Conservation (phyloP, 2,797 vertebrate species). For the Margarornis squamiger region DNA sequence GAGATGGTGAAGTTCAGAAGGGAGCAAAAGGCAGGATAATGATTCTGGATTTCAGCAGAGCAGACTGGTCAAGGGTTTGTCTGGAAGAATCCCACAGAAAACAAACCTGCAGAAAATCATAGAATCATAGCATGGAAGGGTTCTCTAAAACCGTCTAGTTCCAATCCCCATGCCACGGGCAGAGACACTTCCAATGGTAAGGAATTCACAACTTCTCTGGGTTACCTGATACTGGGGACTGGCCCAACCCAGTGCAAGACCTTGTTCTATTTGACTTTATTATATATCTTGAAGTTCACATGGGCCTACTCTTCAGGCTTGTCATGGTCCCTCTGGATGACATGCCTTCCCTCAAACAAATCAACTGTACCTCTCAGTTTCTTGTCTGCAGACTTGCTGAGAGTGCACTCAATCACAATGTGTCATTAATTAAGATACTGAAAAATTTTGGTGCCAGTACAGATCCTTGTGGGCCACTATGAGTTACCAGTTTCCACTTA, state of each 20-base stretch:
- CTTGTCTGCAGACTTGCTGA: not conserved
- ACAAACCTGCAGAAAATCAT: not conserved
- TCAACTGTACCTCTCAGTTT: not conserved
- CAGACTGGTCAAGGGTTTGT: not conserved
- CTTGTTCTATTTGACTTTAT: not conserved
- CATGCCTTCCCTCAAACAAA: not conserved
- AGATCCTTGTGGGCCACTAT: not conserved
- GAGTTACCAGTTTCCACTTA: not conserved
- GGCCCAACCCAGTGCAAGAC: not conserved
- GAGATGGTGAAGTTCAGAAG: not conserved
- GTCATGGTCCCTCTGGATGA: not conserved
- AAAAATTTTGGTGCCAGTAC: not conserved
- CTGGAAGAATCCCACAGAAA: not conserved
- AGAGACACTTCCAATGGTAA: not conserved
- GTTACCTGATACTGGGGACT: not conserved
- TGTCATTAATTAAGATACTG: not conserved
- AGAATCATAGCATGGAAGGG: accelerated
- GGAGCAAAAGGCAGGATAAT: not conserved
- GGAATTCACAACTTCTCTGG: not conserved
- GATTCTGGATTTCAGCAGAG: not conserved
- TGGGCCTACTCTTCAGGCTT: not conserved
- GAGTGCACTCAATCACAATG: not conserved
- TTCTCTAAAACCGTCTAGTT: not conserved
- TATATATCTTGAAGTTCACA: not conserved
- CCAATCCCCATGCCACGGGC: accelerated